A percentile compares a stretch with the other conserved stretches of the same genome.
Evolutionary conservation across 2,797 vertebrate genomes (phyloP).

Genomic region (Selene dorsalis): DNA sequence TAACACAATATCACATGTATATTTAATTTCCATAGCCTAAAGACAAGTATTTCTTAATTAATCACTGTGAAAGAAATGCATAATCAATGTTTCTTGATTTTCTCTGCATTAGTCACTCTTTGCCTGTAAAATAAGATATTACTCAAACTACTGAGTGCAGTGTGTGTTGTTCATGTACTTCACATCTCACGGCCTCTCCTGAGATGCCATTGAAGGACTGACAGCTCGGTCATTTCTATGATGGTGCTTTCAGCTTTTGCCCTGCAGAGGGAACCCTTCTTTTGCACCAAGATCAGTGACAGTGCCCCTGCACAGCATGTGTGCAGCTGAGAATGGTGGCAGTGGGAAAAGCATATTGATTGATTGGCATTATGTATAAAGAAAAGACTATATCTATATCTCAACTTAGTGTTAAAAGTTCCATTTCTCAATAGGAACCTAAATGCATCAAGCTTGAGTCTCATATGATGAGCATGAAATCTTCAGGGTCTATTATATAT

Average conservation of each 20-base stretch:
- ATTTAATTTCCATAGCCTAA: background rate
- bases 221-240: background rate
- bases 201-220: slow-evolving; percentile 31
- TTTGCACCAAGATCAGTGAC: background rate
- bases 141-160: too few species aligned
- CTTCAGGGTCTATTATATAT: background rate
- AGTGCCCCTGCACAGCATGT: background rate
- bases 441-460: background rate
- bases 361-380: background rate
- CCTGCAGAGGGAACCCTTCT: slow-evolving; percentile 66
- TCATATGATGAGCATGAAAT: background rate
- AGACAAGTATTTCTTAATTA: background rate
- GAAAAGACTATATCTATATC: background rate
- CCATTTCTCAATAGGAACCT: background rate
- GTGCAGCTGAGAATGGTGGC: background rate
- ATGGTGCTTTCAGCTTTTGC: slow-evolving; percentile 26
- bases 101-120: background rate
- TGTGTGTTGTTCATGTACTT: background rate
- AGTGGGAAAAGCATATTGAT: background rate
- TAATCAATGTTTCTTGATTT: too few species aligned
- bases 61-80: background rate
- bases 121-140: too few species aligned
- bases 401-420: background rate
- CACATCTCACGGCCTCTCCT: background rate
- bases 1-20: background rate